Conservation (phyloP, 1,140 invertebrate species). For the Macrostomum lignano region DNA sequence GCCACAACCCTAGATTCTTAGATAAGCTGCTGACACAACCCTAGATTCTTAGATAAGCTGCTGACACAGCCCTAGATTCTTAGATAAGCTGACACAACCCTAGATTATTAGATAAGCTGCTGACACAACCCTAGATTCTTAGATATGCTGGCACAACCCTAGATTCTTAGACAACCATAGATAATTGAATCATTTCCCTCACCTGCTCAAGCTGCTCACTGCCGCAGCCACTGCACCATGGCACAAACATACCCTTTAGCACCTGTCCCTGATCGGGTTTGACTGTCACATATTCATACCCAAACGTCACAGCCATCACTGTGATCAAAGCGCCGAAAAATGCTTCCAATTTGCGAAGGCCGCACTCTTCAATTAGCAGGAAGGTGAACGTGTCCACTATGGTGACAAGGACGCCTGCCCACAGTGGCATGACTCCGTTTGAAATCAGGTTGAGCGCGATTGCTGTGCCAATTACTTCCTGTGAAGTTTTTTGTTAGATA, state of each 20-base stretch:
- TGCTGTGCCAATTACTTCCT: conserved; percentile 63
- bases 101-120: too few species aligned
- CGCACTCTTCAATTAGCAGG: conserved; percentile 61
- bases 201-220: conserved; percentile 37
- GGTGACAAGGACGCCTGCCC: conserved; percentile 56
- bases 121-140: too few species aligned
- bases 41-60: too few species aligned
- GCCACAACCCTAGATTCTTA: too few species aligned
- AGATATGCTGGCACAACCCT: too few species aligned
- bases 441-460: conserved; percentile 55
- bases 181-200: too few species aligned
- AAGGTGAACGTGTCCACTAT: conserved; percentile 72
- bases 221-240: conserved; percentile 46
- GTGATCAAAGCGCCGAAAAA: conserved; percentile 56
- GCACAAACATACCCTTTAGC: conserved; percentile 48
- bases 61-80: too few species aligned
- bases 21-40: too few species aligned
- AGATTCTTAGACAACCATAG: too few species aligned
- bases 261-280: conserved; percentile 42
- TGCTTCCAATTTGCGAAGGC: conserved; percentile 54
- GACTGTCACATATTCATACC: conserved; percentile 51
- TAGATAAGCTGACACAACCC: too few species aligned
- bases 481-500: too few species aligned
- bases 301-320: conserved; percentile 59
- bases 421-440: conserved; percentile 46